Base-by-base conservation (phyloP, 2,797 vertebrate genomes). In the Limosa lapponica region DNA sequence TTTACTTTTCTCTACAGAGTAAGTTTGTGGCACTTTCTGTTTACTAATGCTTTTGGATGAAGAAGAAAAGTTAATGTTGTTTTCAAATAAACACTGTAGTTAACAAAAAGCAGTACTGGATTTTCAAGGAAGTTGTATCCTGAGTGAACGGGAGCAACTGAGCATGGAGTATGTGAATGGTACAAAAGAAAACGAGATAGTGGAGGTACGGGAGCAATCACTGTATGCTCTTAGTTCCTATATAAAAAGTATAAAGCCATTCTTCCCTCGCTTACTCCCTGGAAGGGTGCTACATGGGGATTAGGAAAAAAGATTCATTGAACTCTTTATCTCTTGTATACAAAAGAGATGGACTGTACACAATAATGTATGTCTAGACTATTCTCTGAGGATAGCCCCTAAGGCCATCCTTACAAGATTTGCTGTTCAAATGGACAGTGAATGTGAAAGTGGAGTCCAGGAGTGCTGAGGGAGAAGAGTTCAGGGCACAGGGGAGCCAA, bases 351-450 rank as follows among this genome's bases (percentile, higher is more conserved):
- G 65, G 41, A 67, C 75, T 78, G 51, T 71, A 84, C 39, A 89
- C 59, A 93, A 80, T 85, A 89, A 91, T 15, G 66, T 72, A 75
- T 62, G 87, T 94, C 89, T 95, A 89, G 95, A 93, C 91, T 87
- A 3, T 70, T 78, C 84, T 90, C 65, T 85, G 93, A 95, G 93
- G 89, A 87, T 58, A 92, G 48, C 51, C 74, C 78, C 74, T 72
- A 91, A 89, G 89, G 84, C 84, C 67, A 90, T 73, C 25, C 36
- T 91, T 95, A 70, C 66, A 70, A 80, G 74, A 82, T 84, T 79
- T 80, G 67, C 59, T 92, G 91, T 89, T 95, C 87, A 95, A 82
- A 92, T 89, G 78, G 48, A 70, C 71, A 61, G 51, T 5, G 4
- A 92, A 91, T 0, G 13, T 80, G 71, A 92, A 93, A 73, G 55